Evolutionary conservation across 2,888 invertebrate genomes (phyloP).

Genomic region (Caenorhabditis sulstoni): DNA sequence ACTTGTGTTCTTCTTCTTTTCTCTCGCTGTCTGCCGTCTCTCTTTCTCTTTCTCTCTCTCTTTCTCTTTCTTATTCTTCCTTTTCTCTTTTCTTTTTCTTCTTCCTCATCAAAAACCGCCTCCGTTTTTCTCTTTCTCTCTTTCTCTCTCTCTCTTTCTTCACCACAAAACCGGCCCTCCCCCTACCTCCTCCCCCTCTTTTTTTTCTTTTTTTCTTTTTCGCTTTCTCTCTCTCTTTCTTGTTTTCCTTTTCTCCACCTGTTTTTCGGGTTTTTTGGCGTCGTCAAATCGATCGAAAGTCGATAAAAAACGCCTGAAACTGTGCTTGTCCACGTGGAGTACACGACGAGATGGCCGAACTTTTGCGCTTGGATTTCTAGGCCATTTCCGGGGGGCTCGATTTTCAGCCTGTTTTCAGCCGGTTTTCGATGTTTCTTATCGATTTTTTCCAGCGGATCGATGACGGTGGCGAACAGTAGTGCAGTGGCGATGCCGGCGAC

Average conservation of each 20-base stretch:
- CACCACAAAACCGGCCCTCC: conserved; percentile 26
- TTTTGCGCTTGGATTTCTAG: not conserved
- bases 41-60: conserved; percentile 13
- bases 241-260: not conserved
- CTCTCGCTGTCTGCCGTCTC: too few relatives aligned
- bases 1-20: conserved; percentile 20
- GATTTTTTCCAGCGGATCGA: conserved; percentile 2
- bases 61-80: conserved; percentile 23
- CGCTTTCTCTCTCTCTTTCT: not conserved
- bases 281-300: not conserved
- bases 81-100: conserved; percentile 22
- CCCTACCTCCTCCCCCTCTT: not conserved
- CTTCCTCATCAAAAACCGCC: conserved; percentile 24
- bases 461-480: conserved; percentile 43
- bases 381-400: not conserved
- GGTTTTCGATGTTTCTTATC: not conserved
- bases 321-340: not conserved
- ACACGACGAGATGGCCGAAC: too few relatives aligned
- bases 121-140: conserved; percentile 22
- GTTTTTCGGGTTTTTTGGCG: not conserved
- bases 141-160: conserved; percentile 2
- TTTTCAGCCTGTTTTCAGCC: not conserved
- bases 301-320: not conserved
- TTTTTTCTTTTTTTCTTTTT: not conserved
- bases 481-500: conserved; percentile 29